Base-by-base conservation (phyloP, 2,113 vertebrate species). In the Lophius piscatorius region DNA sequence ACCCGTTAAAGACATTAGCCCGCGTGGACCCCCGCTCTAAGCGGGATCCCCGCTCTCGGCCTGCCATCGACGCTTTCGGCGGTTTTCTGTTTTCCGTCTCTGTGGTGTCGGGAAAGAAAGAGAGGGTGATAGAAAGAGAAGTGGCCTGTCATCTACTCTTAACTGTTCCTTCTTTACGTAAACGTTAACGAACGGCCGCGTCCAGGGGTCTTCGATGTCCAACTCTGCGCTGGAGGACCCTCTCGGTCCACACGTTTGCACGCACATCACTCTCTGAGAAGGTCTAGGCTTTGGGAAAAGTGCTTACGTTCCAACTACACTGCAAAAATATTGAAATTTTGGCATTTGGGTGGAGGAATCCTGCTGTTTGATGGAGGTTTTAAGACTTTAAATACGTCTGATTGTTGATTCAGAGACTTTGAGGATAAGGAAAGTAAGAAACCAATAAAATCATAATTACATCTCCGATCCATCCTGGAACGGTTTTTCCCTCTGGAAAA, bases 1-100 rank as follows among this genome's bases (percentile, higher is more conserved):
- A 84, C 72, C 87, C 57, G 81, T 70, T 88, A 89, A 91, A 91
- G 82, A 81, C 79, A 89, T 90, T 88, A 89, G 61, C 35, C 17
- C 18, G 26, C 34, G 55, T 41, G 71, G 63, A 76, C 71, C 60
- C 64, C 48, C 49, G 54, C 40, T 28, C 83, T 68, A 56, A 61
- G 11, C 42, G 73, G 74, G 67, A 83, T 77, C 79, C 70, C 75
- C 64, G 39, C 63, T 45, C 67, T 63, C 23, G 13, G 45, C 74
- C 74, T 87, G 82, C 80, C 82, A 55, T 80, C 66, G 56, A 76
- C 68, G 3, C 82, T 85, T 83, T 76, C 70, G 70, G 74, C 29
- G 60, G 76, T 84, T 80, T n/a, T n/a, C n/a, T 84, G 84, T 82
- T 82, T 86, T 82, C 65, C 36, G 23, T 83, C 63, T 76, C 65